Evolutionary conservation across 2,113 vertebrate genomes (phyloP).

Genomic region (Nothocercus nigrocapillus): DNA sequence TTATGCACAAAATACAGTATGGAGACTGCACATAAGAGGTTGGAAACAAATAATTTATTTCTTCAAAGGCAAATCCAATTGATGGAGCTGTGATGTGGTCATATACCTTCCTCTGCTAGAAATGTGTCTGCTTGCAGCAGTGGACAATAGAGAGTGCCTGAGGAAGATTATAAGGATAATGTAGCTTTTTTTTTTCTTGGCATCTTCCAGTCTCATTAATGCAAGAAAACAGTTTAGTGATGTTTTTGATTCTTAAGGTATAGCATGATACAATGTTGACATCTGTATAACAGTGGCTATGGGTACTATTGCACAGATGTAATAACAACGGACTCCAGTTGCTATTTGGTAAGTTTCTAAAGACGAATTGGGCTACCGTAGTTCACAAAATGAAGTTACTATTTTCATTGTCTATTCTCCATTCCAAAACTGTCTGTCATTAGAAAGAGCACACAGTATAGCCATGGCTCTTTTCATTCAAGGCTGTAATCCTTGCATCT

Average conservation of each 20-base stretch:
- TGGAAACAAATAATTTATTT: neutral
- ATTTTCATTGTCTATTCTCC: neutral
- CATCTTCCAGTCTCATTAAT: neutral
- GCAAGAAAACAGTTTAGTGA: neutral
- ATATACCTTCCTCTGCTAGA: neutral
- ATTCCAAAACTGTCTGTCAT: neutral
- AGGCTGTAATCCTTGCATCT: neutral
- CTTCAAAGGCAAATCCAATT: neutral
- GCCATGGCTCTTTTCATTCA: neutral
- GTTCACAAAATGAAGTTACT: neutral
- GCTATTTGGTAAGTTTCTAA: neutral
- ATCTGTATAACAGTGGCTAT: neutral
- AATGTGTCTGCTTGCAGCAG: neutral
- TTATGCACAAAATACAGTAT: neutral
- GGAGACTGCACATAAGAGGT: rapidly evolving
- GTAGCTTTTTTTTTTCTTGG: neutral
- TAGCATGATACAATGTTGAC: neutral
- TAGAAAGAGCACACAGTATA: neutral
- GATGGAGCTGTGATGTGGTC: rapidly evolving
- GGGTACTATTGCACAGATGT: rapidly evolving
- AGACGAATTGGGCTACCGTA: neutral
- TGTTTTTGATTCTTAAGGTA: neutral
- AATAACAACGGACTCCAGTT: neutral
- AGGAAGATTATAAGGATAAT: neutral
- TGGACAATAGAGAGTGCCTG: neutral